phyloP scores from a whole-genome alignment of 2,113 vertebrate species.

The Pygoscelis antarcticus region DNA sequence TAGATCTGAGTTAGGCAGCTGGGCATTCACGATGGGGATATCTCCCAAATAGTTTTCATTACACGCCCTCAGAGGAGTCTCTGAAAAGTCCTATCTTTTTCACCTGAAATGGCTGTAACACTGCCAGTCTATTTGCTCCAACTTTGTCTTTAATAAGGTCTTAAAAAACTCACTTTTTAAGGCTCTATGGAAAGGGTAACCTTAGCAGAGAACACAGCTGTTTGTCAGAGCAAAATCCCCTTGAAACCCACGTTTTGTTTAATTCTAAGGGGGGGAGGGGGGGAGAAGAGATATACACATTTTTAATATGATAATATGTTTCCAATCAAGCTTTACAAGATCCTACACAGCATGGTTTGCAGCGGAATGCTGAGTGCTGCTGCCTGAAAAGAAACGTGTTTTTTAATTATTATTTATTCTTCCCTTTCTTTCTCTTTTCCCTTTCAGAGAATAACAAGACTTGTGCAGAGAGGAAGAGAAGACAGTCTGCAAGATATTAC shows the following conservation, averaged over 20 bases:
- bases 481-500: conserved; percentile 29
- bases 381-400: background rate
- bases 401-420: conserved; percentile 41
- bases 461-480: conserved; percentile 12
- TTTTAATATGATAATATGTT: conserved; percentile 44
- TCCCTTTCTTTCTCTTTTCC: conserved; percentile 1
- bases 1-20: conserved; percentile 40
- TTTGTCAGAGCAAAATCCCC: conserved; percentile 42
- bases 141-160: conserved; percentile 57
- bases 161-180: conserved; percentile 55
- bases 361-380: background rate
- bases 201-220: background rate
- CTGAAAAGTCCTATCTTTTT: conserved; percentile 56
- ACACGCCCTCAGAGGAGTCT: conserved; percentile 23
- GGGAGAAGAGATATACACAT: background rate
- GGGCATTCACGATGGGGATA: background rate
- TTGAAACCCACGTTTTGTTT: conserved; percentile 15
- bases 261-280: background rate
- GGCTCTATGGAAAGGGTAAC: background rate
- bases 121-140: conserved; percentile 52
- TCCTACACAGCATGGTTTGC: background rate
- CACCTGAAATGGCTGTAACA: conserved; percentile 27
- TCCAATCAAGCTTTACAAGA: conserved; percentile 43
- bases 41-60: conserved; percentile 67
- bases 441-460: conserved; percentile 28